Percentiles rank a stretch among this genome's conserved stretches.
Conservation (phyloP, 2,113 vertebrate genomes). For the Camelus bactrianus region DNA sequence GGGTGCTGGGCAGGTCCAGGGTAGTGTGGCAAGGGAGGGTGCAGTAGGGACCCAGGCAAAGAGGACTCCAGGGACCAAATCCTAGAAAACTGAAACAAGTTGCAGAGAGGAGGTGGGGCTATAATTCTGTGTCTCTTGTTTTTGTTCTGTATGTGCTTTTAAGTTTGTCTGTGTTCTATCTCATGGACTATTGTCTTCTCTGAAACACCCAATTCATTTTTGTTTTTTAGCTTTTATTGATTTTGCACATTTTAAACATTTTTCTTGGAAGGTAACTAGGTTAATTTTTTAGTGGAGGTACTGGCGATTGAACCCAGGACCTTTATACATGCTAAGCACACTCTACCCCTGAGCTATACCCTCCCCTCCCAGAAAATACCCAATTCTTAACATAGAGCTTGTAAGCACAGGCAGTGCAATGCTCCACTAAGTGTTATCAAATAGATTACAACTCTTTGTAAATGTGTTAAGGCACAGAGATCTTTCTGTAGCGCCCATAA, state of each 20-base stretch:
- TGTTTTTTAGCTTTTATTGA: no score
- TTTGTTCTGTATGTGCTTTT: neutral
- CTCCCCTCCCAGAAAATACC: neutral
- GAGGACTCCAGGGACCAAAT: neutral
- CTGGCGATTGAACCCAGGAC: no score
- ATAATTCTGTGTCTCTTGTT: neutral
- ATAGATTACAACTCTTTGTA: neutral
- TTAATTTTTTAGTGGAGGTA: no score
- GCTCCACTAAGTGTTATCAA: neutral
- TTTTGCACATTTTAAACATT: no score
- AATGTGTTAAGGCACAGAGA: neutral
- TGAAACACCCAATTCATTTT: no score
- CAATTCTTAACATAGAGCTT: neutral
- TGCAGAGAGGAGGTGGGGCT: no score
- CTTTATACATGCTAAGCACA: no score
- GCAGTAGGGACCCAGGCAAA: neutral
- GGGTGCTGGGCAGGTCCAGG: neutral
- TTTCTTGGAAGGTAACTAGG: no score
- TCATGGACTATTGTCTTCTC: neutral
- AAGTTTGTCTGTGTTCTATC: neutral
- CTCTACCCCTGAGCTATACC: no score
- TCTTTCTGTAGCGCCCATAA: neutral
- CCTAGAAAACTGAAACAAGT: neutral
- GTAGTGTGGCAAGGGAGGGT: fast-evolving
- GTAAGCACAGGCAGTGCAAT: neutral